Conservation (phyloP, 1,140 invertebrate species). For the Formica exsecta region DNA sequence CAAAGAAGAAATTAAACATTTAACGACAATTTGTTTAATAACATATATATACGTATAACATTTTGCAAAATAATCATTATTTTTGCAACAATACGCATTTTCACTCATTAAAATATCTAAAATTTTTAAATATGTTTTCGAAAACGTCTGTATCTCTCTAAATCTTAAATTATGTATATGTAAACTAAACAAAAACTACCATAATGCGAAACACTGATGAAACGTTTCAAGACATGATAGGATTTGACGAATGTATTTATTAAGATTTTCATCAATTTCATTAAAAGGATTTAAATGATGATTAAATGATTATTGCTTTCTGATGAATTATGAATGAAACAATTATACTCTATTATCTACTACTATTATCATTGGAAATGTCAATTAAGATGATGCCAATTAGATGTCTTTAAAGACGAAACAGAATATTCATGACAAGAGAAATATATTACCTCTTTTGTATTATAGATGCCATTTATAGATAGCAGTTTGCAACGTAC, state of each 20-base stretch:
- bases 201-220: background rate
- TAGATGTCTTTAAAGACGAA: conserved; percentile 8
- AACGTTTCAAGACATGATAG: background rate
- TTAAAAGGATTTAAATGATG: background rate
- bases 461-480: conserved; percentile 38
- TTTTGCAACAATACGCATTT: background rate
- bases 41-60: background rate
- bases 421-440: conserved; percentile 13
- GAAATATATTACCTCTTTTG: conserved; percentile 11
- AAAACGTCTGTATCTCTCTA: background rate
- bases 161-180: background rate
- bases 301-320: conserved; percentile 34
- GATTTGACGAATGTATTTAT: conserved; percentile 6
- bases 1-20: conserved; percentile 4
- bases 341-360: background rate
- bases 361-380: background rate
- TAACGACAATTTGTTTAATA: background rate
- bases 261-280: background rate
- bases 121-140: background rate
- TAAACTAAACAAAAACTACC: background rate
- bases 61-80: background rate
- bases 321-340: background rate
- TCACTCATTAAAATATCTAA: background rate
- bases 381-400: conserved; percentile 23
- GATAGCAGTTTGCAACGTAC: background rate